Conservation (phyloP, 2,113 vertebrate species). For the Ciconia stormi region DNA sequence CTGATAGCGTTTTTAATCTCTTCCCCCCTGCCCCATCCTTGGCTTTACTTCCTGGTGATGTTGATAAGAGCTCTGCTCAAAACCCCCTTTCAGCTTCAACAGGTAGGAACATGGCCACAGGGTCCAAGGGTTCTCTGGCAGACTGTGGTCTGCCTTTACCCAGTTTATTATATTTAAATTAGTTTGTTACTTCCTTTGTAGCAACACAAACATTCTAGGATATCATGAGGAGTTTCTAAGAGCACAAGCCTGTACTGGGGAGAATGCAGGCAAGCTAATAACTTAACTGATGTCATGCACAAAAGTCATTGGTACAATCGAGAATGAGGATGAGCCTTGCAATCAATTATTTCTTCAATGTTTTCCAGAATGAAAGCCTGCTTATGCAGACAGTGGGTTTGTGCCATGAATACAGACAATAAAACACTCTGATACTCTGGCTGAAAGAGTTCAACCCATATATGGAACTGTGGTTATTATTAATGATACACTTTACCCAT, state of each 20-base stretch:
- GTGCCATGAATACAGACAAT: neutral
- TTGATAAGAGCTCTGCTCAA: neutral
- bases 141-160: neutral
- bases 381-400: neutral
- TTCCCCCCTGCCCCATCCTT: rapidly evolving
- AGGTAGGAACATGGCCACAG: neutral
- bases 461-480: neutral
- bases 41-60: neutral
- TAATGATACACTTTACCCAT: neutral
- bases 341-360: neutral
- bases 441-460: neutral
- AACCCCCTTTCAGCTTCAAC: neutral
- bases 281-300: neutral
- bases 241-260: neutral
- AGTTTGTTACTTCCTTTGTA: neutral
- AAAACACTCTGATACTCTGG: neutral
- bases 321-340: neutral
- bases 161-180: neutral
- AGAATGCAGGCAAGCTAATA: neutral
- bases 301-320: neutral
- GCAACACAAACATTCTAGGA: neutral
- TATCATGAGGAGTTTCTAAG: neutral
- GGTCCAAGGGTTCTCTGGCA: neutral
- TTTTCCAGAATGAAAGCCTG: neutral
- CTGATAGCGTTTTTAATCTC: neutral